Percentiles rank a stretch among this genome's conserved stretches.
These are phyloP conservation scores for Cataglyphis cursor DNA, from an alignment of 2,888 invertebrate genomes.

Conservation along the genomic window DNA sequence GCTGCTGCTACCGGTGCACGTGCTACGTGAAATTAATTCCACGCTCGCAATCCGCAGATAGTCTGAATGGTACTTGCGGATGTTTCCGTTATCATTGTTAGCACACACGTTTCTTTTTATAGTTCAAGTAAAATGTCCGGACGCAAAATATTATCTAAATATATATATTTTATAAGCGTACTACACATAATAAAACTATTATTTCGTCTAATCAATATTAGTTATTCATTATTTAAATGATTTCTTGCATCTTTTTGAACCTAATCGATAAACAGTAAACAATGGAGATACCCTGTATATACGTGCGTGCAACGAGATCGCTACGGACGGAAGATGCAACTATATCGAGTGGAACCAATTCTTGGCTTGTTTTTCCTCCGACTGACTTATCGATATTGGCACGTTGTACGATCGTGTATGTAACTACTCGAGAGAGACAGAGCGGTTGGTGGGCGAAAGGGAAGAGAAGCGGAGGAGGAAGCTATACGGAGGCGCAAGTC, in stretches of 20 bases:
- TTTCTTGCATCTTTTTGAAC: background rate
- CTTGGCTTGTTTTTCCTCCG: conserved; percentile 79
- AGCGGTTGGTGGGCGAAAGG: conserved; percentile 23
- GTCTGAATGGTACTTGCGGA: conserved; percentile 4
- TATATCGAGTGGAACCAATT: conserved; percentile 75
- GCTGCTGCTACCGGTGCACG: conserved; percentile 65
- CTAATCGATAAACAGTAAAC: background rate
- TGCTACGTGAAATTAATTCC: conserved; percentile 39
- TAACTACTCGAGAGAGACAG: conserved; percentile 65
- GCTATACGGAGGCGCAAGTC: conserved; percentile 72
- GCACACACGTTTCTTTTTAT: background rate
- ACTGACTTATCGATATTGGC: conserved; percentile 86
- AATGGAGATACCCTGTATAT: conserved; percentile 50
- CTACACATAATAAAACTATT: background rate
- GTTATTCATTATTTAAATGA: background rate
- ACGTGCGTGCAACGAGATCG: conserved; percentile 76
- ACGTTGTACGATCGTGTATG: conserved; percentile 77
- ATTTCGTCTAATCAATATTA: background rate
- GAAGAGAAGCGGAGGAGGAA: conserved; percentile 66
- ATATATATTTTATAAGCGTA: background rate
- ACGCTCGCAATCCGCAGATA: conserved; percentile 38
- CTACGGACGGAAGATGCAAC: conserved; percentile 75
- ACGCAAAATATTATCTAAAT: background rate
- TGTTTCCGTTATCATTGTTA: conserved; percentile 40
- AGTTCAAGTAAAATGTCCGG: background rate